Conservation (phyloP, 2,888 invertebrate genomes). For the Diplazon laetatorius region DNA sequence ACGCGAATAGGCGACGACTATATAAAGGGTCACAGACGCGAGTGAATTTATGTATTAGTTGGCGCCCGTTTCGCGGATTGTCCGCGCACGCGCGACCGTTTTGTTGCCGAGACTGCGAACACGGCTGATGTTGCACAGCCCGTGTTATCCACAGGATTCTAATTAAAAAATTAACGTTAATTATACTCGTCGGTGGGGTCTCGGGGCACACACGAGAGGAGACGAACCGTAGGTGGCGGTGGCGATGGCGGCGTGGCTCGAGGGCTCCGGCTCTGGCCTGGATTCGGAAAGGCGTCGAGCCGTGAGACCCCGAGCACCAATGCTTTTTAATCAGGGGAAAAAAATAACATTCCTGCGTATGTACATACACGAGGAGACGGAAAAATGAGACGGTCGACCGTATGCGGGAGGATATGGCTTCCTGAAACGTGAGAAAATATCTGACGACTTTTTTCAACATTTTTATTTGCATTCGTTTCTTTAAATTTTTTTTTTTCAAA, state of each 20-base stretch:
- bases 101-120: too few species aligned
- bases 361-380: neutral
- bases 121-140: constrained; percentile 68
- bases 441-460: constrained; percentile 31
- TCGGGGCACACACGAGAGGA: neutral
- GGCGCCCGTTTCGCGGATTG: constrained; percentile 1
- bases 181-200: constrained; percentile 66
- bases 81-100: too few species aligned
- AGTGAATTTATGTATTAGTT: constrained; percentile 15
- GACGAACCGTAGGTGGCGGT: neutral
- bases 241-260: constrained; percentile 29
- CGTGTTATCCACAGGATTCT: constrained; percentile 66
- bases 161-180: constrained; percentile 77
- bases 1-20: neutral
- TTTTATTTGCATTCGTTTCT: constrained; percentile 13
- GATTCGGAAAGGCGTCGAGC: constrained; percentile 61
- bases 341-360: constrained; percentile 55
- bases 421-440: constrained; percentile 62
- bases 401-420: constrained; percentile 13
- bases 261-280: constrained; percentile 41
- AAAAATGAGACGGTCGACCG: neutral
- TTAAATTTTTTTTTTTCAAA: constrained; percentile 46
- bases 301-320: constrained; percentile 67
- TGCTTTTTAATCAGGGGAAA: constrained; percentile 74
- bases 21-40: constrained; percentile 26